These are phyloP conservation scores for Eupsittula cactorum DNA, from an alignment of 2,113 vertebrate genomes.

Conservation along the genomic window DNA sequence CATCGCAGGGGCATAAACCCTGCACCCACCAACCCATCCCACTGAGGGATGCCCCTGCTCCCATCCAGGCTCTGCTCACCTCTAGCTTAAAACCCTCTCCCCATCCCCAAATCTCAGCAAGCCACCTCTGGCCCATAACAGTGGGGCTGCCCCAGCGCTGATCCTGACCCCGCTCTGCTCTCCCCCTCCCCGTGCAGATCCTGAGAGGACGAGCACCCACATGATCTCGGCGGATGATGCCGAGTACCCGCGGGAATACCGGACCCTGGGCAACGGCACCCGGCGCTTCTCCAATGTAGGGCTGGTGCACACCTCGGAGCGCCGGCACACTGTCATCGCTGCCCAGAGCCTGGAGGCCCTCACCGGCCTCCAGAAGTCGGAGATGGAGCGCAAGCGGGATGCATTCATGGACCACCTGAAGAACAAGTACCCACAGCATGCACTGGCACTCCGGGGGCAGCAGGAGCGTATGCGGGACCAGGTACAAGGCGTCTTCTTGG, in stretches of 20 bases:
- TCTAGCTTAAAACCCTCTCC: not conserved
- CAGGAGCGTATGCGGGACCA: constrained; percentile 89
- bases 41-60: fast-evolving
- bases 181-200: constrained; percentile 78
- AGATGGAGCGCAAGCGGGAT: constrained; percentile 94
- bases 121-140: not conserved
- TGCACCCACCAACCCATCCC: not conserved
- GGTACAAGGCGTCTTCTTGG: constrained; percentile 64
- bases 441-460: constrained; percentile 84
- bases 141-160: not conserved
- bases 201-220: constrained; percentile 91
- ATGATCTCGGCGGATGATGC: constrained; percentile 98
- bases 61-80: not conserved
- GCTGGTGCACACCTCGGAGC: constrained; percentile 95
- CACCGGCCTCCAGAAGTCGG: constrained; percentile 93
- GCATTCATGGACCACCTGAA: constrained; percentile 98
- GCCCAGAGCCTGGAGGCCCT: constrained; percentile 97
- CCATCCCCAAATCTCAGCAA: not conserved
- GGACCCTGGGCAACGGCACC: constrained; percentile 90
- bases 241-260: constrained; percentile 96
- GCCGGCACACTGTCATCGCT: constrained; percentile 93
- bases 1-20: not conserved
- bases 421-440: constrained; percentile 96
- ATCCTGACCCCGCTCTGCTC: not conserved
- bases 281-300: constrained; percentile 98